These are phyloP conservation scores for Spinibarbus caldwelli DNA, from an alignment of 2,797 vertebrate species.

Conservation along the genomic window DNA sequence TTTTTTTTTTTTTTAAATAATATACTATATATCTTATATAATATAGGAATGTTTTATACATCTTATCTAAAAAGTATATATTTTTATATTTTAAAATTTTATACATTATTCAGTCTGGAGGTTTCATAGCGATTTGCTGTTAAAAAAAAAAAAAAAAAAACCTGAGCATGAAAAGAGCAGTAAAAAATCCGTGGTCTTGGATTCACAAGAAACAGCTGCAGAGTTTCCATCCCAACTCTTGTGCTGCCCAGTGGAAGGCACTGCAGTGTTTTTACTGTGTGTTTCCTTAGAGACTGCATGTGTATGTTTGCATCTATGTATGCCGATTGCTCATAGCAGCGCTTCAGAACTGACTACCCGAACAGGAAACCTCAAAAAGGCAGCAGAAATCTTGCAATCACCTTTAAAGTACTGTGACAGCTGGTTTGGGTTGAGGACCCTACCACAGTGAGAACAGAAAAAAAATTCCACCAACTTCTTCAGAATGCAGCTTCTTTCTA, in stretches of 20 bases:
- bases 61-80: background rate
- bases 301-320: constrained; percentile 19
- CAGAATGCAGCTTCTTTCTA: background rate
- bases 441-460: background rate
- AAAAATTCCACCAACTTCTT: background rate
- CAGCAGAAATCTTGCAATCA: constrained; percentile 69
- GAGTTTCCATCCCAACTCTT: constrained; percentile 43
- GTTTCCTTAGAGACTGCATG: constrained; percentile 74
- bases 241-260: constrained; percentile 62
- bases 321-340: constrained; percentile 74
- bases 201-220: constrained; percentile 52
- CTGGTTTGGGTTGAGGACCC: constrained; percentile 31
- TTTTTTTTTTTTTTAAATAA: too few relatives aligned
- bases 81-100: background rate
- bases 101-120: background rate
- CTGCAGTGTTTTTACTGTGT: constrained; percentile 49
- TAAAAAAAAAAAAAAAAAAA: background rate
- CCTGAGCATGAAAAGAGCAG: background rate
- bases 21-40: too few relatives aligned
- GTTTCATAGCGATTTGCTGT: background rate
- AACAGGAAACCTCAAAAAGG: constrained; percentile 73
- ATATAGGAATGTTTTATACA: background rate
- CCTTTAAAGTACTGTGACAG: constrained; percentile 57
- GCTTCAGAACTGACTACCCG: constrained; percentile 64
- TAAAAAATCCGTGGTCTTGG: constrained; percentile 44